These are phyloP conservation scores for Galaxias olidus DNA, from an alignment of 2,797 vertebrate species.

Conservation along the genomic window DNA sequence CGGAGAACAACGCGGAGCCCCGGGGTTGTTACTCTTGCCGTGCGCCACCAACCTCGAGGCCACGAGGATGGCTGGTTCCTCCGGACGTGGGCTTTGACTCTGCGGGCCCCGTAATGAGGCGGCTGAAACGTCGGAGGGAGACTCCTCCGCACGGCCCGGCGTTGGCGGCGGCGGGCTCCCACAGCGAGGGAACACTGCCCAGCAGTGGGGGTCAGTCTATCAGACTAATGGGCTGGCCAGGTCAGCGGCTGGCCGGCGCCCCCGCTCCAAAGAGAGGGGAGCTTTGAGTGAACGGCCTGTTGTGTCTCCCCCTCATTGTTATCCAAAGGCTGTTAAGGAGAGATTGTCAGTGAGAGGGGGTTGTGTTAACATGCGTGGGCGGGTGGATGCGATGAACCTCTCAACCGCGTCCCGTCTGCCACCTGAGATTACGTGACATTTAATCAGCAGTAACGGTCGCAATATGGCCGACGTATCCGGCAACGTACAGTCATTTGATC, in stretches of 20 bases:
- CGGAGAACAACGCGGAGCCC: background rate
- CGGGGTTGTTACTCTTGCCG: constrained; percentile 32
- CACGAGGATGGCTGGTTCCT: constrained; percentile 52
- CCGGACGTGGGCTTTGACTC: constrained; percentile 32
- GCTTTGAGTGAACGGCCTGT: background rate
- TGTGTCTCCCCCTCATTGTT: constrained; percentile 11
- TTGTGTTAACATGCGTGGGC: too few relatives aligned
- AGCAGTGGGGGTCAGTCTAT: constrained; percentile 37
- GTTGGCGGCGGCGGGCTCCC: constrained; percentile 24
- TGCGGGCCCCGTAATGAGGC: constrained; percentile 36
- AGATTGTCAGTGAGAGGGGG: too few relatives aligned
- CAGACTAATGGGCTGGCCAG: constrained; percentile 20
- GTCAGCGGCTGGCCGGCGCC: constrained; percentile 7
- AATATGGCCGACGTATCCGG: too few relatives aligned
- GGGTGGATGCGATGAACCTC: too few relatives aligned
- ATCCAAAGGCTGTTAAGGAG: too few relatives aligned
- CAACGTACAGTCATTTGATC: too few relatives aligned
- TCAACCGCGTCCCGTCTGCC: too few relatives aligned
- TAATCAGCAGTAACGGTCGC: too few relatives aligned
- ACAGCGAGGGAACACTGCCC: constrained; percentile 25
- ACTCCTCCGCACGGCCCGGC: constrained; percentile 30
- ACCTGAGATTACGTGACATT: too few relatives aligned
- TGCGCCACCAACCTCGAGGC: constrained; percentile 44
- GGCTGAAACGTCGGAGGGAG: constrained; percentile 42
- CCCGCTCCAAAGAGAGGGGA: constrained; percentile 14